A percentile compares a stretch with the other conserved stretches of the same genome.
Conservation (phyloP, 2,888 invertebrate genomes). For the Notocelia uddmanniana region DNA sequence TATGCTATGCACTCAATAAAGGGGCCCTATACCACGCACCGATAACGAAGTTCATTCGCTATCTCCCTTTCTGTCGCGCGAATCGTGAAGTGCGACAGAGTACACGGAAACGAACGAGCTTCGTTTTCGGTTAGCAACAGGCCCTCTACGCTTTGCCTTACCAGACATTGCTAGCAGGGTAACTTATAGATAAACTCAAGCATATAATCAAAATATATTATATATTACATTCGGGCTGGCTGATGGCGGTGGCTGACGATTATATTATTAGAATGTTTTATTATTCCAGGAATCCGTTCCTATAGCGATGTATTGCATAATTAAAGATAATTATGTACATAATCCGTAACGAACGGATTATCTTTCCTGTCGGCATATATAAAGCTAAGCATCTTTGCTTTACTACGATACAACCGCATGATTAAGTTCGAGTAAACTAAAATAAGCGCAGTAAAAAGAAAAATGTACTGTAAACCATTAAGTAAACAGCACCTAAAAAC, state of each 20-base stretch:
- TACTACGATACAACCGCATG: slow-evolving; percentile 29
- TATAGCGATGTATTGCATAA: slow-evolving; percentile 14
- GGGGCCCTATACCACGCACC: too few relatives aligned
- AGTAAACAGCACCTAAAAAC: slow-evolving; percentile 44
- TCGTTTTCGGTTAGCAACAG: too few relatives aligned
- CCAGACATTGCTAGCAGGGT: too few relatives aligned
- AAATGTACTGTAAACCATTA: slow-evolving; percentile 29
- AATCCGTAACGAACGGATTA: slow-evolving; percentile 38
- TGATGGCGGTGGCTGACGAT: neutral
- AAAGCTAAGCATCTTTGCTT: slow-evolving; percentile 32
- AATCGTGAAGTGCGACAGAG: too few relatives aligned
- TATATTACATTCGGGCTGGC: neutral
- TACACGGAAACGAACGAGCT: too few relatives aligned
- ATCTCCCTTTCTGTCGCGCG: too few relatives aligned
- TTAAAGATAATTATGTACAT: slow-evolving; percentile 34
- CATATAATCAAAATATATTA: neutral
- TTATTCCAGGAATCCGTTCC: neutral
- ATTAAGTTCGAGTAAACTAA: slow-evolving; percentile 21
- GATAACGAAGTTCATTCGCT: too few relatives aligned
- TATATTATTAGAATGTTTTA: neutral
- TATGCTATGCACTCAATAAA: too few relatives aligned
- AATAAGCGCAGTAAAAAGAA: slow-evolving; percentile 5
- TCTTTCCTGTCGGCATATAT: slow-evolving; percentile 34
- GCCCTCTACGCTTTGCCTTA: too few relatives aligned
- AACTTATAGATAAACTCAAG: neutral